Percentiles rank a stretch among this genome's conserved stretches.
Evolutionary conservation across 2,797 vertebrate species (phyloP).

Genomic region (Trachops cirrhosus): DNA sequence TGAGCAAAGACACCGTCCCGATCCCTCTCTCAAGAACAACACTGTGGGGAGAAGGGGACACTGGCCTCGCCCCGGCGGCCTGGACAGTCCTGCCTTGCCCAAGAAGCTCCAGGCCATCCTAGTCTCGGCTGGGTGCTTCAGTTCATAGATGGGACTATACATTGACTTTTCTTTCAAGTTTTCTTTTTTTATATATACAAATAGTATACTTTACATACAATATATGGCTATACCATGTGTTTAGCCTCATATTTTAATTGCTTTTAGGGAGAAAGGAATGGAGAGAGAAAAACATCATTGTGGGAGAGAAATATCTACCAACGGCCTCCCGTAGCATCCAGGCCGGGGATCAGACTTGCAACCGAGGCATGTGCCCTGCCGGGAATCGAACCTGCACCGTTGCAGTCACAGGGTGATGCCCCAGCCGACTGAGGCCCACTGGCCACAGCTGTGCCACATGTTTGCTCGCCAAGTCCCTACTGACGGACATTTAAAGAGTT

Average conservation of each 20-base stretch:
- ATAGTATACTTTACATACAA: neutral
- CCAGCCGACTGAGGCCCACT: too few relatives aligned
- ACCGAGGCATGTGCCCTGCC: too few relatives aligned
- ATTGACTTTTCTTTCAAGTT: neutral
- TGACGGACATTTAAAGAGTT: neutral
- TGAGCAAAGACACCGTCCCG: neutral
- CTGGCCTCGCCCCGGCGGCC: rapidly evolving
- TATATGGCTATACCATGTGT: neutral
- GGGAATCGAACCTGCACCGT: too few relatives aligned
- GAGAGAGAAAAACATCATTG: too few relatives aligned
- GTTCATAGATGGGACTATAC: neutral
- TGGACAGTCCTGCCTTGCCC: neutral
- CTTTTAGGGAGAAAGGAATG: too few relatives aligned
- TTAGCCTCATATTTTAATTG: neutral
- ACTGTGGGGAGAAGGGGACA: too few relatives aligned
- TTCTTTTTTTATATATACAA: neutral
- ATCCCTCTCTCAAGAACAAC: neutral
- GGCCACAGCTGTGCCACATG: too few relatives aligned
- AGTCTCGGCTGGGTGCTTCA: neutral
- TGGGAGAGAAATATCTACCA: too few relatives aligned
- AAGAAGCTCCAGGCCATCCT: neutral
- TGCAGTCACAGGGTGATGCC: too few relatives aligned
- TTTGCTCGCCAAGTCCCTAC: neutral
- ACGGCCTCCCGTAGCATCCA: too few relatives aligned
- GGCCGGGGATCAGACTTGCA: too few relatives aligned